A percentile compares a stretch with the other conserved stretches of the same genome.
phyloP scores from a whole-genome alignment of 2,113 vertebrate genomes.

The Brienomyrus brachyistius region DNA sequence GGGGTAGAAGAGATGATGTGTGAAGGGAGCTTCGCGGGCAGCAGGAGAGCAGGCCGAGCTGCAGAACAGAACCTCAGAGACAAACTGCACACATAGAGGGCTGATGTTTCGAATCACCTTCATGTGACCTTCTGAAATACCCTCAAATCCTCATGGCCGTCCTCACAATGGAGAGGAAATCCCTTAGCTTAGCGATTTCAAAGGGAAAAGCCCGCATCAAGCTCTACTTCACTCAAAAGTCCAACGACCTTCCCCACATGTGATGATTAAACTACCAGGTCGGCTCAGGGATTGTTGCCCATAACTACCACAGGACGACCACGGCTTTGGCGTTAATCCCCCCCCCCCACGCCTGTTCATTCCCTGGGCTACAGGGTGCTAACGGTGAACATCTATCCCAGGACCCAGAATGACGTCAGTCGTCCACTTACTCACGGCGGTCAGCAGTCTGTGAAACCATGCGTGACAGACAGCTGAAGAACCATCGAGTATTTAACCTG shows the following conservation, averaged over 20 bases:
- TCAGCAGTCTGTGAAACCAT: constrained; percentile 2
- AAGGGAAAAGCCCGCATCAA: neutral
- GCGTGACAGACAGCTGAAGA: neutral
- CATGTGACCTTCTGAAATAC: neutral
- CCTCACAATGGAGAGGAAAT: neutral
- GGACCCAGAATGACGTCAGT: neutral
- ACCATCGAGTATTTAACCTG: neutral
- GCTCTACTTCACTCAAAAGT: neutral
- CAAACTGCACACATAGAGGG: neutral
- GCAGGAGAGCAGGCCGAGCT: neutral
- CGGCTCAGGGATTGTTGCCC: neutral
- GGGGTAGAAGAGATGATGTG: neutral
- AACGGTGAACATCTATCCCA: neutral
- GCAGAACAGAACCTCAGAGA: neutral
- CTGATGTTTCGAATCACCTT: neutral
- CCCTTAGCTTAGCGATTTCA: neutral
- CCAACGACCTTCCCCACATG: neutral
- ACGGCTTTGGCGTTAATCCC: neutral
- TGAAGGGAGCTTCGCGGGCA: neutral
- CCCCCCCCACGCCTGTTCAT: neutral
- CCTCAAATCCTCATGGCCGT: neutral
- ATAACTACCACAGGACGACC: no score
- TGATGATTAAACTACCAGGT: neutral
- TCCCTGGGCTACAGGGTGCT: neutral
- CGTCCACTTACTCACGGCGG: neutral